Evolutionary conservation across 2,797 vertebrate species (phyloP).

Genomic region (Schizopygopsis malacanthus): DNA sequence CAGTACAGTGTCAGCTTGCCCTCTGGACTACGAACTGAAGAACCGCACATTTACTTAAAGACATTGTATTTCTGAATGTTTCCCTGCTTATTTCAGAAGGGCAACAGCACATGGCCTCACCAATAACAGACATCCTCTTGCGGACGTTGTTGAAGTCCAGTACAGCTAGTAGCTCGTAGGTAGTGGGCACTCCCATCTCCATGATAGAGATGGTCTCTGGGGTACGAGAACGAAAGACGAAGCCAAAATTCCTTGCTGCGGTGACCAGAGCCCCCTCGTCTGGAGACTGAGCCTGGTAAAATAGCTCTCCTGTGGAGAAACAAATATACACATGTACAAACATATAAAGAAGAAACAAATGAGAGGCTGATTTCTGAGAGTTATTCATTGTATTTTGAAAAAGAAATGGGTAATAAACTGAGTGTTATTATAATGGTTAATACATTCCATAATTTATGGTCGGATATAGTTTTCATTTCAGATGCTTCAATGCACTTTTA

Average conservation of each 20-base stretch:
- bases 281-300: slow-evolving; percentile 95
- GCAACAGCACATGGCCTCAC: slow-evolving; percentile 70
- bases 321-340: not conserved
- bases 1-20: slow-evolving; percentile 87
- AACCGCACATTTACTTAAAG: slow-evolving; percentile 24
- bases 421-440: not conserved
- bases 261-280: slow-evolving; percentile 95
- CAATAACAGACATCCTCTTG: slow-evolving; percentile 96
- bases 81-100: not conserved
- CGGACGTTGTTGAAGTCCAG: slow-evolving; percentile 93
- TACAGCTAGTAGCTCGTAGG: slow-evolving; percentile 88
- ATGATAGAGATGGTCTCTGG: slow-evolving; percentile 84
- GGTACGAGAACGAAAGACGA: slow-evolving; percentile 87
- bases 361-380: not conserved
- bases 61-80: not conserved
- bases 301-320: slow-evolving; percentile 78
- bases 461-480: not conserved
- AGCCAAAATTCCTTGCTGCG: slow-evolving; percentile 92
- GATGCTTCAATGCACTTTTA: no score
- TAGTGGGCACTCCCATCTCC: slow-evolving; percentile 85
- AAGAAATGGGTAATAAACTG: not conserved
- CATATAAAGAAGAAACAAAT: not conserved
- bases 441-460: not conserved
- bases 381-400: not conserved
- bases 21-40: slow-evolving; percentile 83